These are phyloP conservation scores for Musca vetustissima DNA, from an alignment of 1,140 invertebrate species.

Conservation along the genomic window DNA sequence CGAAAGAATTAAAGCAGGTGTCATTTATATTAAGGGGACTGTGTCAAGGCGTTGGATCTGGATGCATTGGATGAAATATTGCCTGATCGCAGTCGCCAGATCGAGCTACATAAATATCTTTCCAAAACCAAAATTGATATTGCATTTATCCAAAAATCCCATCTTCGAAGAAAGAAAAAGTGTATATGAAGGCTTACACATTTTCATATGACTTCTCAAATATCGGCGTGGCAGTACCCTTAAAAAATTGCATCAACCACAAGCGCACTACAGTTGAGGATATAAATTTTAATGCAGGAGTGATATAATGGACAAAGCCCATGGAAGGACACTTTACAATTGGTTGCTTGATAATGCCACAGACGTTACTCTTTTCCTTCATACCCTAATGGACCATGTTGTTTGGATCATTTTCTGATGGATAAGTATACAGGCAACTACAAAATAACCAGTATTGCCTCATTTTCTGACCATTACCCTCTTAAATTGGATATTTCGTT, in stretches of 20 bases:
- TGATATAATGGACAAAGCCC: no score
- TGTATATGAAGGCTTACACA: neutral
- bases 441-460: no score
- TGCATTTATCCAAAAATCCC: neutral
- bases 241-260: neutral
- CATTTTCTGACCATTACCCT: no score
- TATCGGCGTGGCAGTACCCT: neutral
- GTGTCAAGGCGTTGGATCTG: no score
- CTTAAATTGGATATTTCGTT: no score
- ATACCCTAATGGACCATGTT: neutral
- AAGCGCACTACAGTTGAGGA: no score
- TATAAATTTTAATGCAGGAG: no score
- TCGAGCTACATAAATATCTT: neutral
- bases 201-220: neutral
- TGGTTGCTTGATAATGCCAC: neutral
- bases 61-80: no score
- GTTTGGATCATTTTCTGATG: neutral
- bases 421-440: no score
- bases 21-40: no score
- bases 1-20: no score
- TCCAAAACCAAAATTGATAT: no score
- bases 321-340: neutral
- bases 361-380: neutral
- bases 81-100: constrained; percentile 18
- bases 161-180: neutral